Evolutionary conservation across 2,888 invertebrate species (phyloP), one percentile per base, ranked within the genome.

Genomic region (Epinotia bilunana): DNA sequence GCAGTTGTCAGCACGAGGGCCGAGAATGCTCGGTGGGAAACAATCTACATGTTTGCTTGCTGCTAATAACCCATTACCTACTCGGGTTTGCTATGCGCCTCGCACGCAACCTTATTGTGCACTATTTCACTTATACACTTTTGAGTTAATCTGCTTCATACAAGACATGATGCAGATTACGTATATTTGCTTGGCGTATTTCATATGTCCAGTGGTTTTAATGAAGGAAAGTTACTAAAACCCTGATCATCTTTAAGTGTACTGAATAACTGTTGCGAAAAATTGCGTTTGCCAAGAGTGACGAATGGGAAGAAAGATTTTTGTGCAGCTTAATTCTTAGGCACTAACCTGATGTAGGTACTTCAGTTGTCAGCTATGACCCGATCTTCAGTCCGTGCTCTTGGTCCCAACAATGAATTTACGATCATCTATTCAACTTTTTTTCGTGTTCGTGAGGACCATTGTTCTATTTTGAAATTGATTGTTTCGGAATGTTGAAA

Each of bases 21-120:
- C 46, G 58, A 53, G 58, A 33, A 74, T 60, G 72, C 86, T 85
- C 85, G 86, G 82, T 80, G 84, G 78, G 87, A 88, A 89, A 87
- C 88, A 88, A 88, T 88, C 82, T 78, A 78, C 77, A 79, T 87
- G 87, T 90, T 90, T 88, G 82, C 85, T 83, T 79, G 83, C 78
- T 77, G 76, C 82, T 89, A 90, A 90, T 88, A 80, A 87, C 72
- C 85, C 79, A 82, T 46, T 64, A 64, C 65, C 64, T 65, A 55
- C 18, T 5, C n/a, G 46, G n/a, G 46, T 64, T 65, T 33, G 65
- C 28, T 53, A 33, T 65, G 53, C 53, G 28, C 49, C 28, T 18
- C 6, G 33, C 65, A 65, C 65, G 65, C 53, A 65, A 65, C 28
- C 18, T 53, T 18, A 65, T 33, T 53, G 33, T 65, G 53, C 18